phyloP scores from a whole-genome alignment of 2,113 vertebrate genomes.

The Tragulus kanchil region DNA sequence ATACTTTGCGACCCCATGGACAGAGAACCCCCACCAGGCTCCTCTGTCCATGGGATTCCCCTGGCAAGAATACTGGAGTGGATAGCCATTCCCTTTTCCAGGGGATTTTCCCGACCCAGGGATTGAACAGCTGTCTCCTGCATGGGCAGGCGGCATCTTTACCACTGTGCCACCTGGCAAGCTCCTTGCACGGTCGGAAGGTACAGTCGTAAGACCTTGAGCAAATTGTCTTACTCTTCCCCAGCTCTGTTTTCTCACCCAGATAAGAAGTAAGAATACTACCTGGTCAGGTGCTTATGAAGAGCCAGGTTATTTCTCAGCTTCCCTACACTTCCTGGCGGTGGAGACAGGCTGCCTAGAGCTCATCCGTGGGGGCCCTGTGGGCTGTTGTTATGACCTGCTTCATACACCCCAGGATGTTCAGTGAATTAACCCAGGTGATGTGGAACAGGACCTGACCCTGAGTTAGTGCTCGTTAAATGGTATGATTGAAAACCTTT shows the following conservation, averaged over 20 bases:
- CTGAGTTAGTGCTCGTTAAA: neutral
- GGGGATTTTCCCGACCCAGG: neutral
- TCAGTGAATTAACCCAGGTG: neutral
- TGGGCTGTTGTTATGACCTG: neutral
- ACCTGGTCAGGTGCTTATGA: neutral
- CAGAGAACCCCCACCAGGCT: neutral
- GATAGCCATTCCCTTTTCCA: neutral
- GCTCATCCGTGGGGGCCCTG: neutral
- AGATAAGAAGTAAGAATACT: neutral
- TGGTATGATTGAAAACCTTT: neutral
- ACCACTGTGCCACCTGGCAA: neutral
- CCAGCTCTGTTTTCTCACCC: neutral
- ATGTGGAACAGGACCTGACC: neutral
- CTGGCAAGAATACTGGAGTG: neutral
- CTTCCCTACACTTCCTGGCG: neutral
- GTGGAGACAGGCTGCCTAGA: neutral
- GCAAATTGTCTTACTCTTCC: neutral
- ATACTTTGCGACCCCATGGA: neutral
- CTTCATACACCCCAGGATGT: neutral
- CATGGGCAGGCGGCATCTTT: neutral
- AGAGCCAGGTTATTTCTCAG: neutral
- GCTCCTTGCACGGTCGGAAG: neutral
- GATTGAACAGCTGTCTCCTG: neutral
- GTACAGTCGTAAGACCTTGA: neutral
- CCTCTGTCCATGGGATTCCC: neutral